phyloP scores from a whole-genome alignment of 2,797 vertebrate species.

The Sebastes minor region DNA sequence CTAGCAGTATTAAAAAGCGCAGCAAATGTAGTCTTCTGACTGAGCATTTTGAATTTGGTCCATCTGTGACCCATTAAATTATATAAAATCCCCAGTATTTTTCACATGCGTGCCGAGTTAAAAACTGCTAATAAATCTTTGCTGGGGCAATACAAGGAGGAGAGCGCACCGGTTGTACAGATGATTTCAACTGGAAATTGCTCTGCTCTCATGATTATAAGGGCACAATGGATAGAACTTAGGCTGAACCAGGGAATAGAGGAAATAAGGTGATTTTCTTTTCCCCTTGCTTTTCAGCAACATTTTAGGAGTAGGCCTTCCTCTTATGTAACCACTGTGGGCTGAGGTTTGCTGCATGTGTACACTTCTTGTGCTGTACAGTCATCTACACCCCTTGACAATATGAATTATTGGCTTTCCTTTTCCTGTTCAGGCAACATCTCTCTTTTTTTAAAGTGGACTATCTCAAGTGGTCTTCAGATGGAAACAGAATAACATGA shows the following conservation, averaged over 20 bases:
- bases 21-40: conserved; percentile 70
- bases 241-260: conserved; percentile 34
- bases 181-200: conserved; percentile 71
- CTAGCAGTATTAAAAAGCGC: conserved; percentile 66
- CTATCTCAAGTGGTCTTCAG: conserved; percentile 24
- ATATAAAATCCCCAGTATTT: conserved; percentile 70
- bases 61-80: conserved; percentile 70
- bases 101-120: conserved; percentile 57
- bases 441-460: conserved; percentile 4
- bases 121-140: conserved; percentile 71
- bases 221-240: conserved; percentile 49
- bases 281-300: conserved; percentile 17
- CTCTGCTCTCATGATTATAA: conserved; percentile 63
- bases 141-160: conserved; percentile 40
- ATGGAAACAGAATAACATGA: conserved; percentile 32
- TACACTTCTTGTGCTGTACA: not conserved
- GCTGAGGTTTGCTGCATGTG: conserved; percentile 23
- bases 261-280: conserved; percentile 36
- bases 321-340: conserved; percentile 14
- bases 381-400: conserved; percentile 2
- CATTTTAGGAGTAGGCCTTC: conserved; percentile 6
- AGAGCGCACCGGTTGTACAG: conserved; percentile 45
- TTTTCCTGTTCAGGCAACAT: conserved; percentile 19
- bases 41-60: conserved; percentile 66
- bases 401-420: not conserved